These are phyloP conservation scores for Zosterops hypoxanthus DNA, from an alignment of 2,113 vertebrate genomes.

Conservation along the genomic window DNA sequence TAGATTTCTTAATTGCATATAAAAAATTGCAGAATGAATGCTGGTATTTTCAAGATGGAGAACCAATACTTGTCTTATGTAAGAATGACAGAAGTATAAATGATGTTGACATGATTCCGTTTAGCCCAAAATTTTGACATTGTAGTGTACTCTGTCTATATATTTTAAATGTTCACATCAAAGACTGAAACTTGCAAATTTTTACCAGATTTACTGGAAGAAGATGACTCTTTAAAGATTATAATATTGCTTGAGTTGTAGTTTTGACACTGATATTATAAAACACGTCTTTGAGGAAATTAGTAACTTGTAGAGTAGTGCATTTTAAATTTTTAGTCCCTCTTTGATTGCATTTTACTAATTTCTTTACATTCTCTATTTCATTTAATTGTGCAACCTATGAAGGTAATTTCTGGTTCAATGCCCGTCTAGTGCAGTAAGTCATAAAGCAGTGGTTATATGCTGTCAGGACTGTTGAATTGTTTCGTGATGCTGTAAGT, in stretches of 20 bases:
- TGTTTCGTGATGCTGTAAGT: not conserved
- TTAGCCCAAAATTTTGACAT: not conserved
- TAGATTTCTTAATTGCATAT: not conserved
- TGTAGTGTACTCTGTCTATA: not conserved
- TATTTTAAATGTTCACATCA: not conserved
- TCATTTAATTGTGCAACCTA: not conserved
- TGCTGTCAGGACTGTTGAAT: not conserved
- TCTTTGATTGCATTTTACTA: not conserved
- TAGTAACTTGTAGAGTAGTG: not conserved
- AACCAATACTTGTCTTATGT: rapidly evolving
- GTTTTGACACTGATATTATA: not conserved
- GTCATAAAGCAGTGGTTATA: not conserved
- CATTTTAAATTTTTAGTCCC: not conserved
- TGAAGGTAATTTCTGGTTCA: constrained; percentile 13
- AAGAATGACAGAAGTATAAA: not conserved
- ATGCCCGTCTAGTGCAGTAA: not conserved
- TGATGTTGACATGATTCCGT: not conserved
- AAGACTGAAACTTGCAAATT: not conserved
- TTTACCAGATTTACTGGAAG: not conserved
- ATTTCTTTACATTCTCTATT: not conserved
- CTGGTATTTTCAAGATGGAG: not conserved
- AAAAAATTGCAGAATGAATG: not conserved
- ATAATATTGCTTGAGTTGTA: not conserved
- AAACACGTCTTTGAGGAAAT: not conserved
- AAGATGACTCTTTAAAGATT: not conserved